Percentiles rank a stretch among this genome's conserved stretches.
Conservation (phyloP, 2,113 vertebrate species). For the Silurus glanis region DNA sequence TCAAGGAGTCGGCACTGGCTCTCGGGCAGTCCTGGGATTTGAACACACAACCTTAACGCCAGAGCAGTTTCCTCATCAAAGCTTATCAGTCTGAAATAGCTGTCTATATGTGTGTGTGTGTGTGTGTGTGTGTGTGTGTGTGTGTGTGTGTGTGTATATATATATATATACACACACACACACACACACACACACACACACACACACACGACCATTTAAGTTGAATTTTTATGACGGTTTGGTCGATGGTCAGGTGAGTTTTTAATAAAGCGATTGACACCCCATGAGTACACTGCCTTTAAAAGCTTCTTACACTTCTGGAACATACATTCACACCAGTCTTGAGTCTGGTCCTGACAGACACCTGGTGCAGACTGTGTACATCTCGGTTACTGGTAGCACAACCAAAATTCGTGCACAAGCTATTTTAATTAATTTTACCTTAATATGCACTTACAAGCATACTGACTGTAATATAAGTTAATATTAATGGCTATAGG, state of each 20-base stretch:
- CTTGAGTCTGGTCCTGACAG: conserved; percentile 67
- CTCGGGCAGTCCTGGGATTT: not conserved
- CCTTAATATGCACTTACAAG: no score
- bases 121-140: no score
- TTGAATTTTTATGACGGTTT: not conserved
- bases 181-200: no score
- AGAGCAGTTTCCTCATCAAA: conserved; percentile 2
- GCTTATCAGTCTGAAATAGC: not conserved
- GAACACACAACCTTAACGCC: not conserved
- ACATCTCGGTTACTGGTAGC: conserved; percentile 66
- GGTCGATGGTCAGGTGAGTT: conserved; percentile 43
- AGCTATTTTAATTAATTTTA: not conserved
- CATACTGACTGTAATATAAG: no score
- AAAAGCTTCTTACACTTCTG: conserved; percentile 73
- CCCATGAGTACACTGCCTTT: conserved; percentile 65
- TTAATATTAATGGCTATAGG: not conserved
- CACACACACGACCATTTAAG: not conserved
- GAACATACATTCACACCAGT: conserved; percentile 64
- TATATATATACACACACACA: no score
- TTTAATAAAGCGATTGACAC: conserved; percentile 48
- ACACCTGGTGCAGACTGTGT: conserved; percentile 62
- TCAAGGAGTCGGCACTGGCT: not conserved
- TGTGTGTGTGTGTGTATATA: no score
- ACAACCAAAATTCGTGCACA: conserved; percentile 10
- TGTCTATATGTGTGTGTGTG: no score